Base-by-base conservation (phyloP, 2,113 vertebrate genomes). In the Xerus inauris region DNA sequence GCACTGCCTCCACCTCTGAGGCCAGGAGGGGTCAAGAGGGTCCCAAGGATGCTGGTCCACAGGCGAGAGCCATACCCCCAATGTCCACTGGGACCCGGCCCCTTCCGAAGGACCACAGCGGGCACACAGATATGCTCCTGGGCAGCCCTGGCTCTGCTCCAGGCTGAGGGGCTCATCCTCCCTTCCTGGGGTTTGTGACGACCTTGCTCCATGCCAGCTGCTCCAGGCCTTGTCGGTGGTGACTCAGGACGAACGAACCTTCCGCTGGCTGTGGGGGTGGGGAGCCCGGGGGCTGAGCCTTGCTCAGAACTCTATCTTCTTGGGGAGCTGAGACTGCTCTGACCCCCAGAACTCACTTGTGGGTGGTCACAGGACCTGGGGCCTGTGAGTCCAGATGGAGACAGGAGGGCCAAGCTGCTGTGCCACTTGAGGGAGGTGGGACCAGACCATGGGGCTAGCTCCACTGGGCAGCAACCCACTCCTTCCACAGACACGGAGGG, bases 11-110 rank as follows among this genome's bases (percentile, higher is more conserved):
- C 16, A 30, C 95, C 92, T 42, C 57, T 8, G 7, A 59, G 54
- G 19, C 3, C 40, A 11, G 45, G n/a, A 22, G 98, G 98, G 81
- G 98, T 97, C 84, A 96, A 77, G 32, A 96, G 96, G 32, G 96
- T 96, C 64, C 83, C 98, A 90, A 98, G 95, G 67, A 93, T 87
- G 11, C 30, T 6, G 42, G 7, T 40, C 24, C 8, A 26, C 51
- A 30, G 71, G 38, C 6, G 0, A 20, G 12, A 28, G 65, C 69
- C 38, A 13, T 16, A 24, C 40, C 16, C 42, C 54, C 3, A 8
- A 6, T 17, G 20, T 38, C 84, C 26, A 10, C 17, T 28, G 5
- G 67, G 51, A 42, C 54, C 54, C 20, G 13, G 54, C 20, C 51
- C 14, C 47, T 76, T 11, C 13, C 42, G 0, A 38, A 12, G 57